These are phyloP conservation scores for Neuroscelio doddi DNA, from an alignment of 2,888 invertebrate genomes.

Conservation along the genomic window DNA sequence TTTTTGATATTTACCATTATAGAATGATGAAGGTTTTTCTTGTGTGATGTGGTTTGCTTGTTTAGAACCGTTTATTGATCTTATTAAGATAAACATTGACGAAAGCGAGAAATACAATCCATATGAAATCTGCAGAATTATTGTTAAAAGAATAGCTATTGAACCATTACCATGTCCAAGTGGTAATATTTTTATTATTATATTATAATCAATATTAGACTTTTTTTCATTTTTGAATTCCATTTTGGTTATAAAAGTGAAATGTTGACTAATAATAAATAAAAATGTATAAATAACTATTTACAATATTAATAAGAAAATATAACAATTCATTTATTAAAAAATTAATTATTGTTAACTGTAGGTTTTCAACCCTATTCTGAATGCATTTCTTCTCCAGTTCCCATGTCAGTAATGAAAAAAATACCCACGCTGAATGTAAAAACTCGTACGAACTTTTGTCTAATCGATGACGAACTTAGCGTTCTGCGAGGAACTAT, in stretches of 20 bases:
- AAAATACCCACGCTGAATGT: conserved; percentile 55
- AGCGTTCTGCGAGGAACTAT: conserved; percentile 54
- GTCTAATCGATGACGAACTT: conserved; percentile 55
- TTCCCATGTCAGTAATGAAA: conserved; percentile 44
- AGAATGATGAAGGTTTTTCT: conserved; percentile 47
- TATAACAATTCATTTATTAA: no score
- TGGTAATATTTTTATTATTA: conserved; percentile 53
- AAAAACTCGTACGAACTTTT: conserved; percentile 49
- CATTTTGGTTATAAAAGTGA: no score
- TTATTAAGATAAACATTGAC: conserved; percentile 57
- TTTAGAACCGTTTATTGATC: conserved; percentile 57
- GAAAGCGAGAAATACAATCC: conserved; percentile 56
- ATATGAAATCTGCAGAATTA: conserved; percentile 57
- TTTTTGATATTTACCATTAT: not conserved
- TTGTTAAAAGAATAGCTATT: conserved; percentile 56
- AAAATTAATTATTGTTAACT: not conserved
- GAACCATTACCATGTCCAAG: conserved; percentile 61
- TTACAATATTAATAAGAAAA: no score
- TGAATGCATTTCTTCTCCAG: conserved; percentile 47
- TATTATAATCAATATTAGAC: not conserved
- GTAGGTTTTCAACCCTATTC: conserved; percentile 46
- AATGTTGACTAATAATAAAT: no score
- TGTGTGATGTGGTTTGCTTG: conserved; percentile 67
- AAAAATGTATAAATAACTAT: no score
- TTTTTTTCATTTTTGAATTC: no score